Base-by-base conservation (phyloP, 2,113 vertebrate species). In the Galeopterus variegatus region DNA sequence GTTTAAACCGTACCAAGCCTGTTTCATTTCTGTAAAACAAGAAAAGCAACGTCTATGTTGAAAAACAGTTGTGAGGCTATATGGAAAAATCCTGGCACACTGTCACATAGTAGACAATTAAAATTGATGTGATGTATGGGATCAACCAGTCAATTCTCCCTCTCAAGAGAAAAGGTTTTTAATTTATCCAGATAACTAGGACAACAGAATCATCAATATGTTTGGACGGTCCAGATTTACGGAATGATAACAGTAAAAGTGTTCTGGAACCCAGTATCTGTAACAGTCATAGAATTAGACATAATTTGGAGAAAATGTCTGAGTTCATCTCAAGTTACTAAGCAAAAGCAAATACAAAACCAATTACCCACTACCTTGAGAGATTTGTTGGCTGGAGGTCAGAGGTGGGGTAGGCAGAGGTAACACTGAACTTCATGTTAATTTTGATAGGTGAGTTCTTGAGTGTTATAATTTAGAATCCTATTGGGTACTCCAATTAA, bases 281-380 rank as follows among this genome's bases (percentile, higher is more conserved):
- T 64, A 70, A n/a, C 1, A 77, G 15, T 88, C 58, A 91, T 56
- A 10, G 10, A 95, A 28, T 75, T 23, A 88, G n/a, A 12, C 18
- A 73, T 60, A 93, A 91, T 67, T 87, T 54, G 28, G 23, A 41
- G 8, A 18, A 84, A 73, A 65, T 76, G 1, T 23, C 50, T 88
- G 17, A 64, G 50, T 79, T 77, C 10, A 60, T 85, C 36, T 72
- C 14, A 18, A 67, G 4, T 10, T 80, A 81, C 54, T 54, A 96
- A 84, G 31, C 6, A 93, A 93, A 90, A 90, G 26, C 41, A 72
- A 91, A 88, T 56, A 67, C 18, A 84, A 60, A 81, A 70, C 3
- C 58, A 54, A 18, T 33, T 75, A 64, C 58, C 24, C 36, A 48
- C 28, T 56, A 31, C 10, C 48, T 79, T 80, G 7, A 85, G 13